Evolutionary conservation across 2,888 invertebrate species (phyloP), one percentile per base, ranked within the genome.

Genomic region (Hydrotaea diabolus): DNA sequence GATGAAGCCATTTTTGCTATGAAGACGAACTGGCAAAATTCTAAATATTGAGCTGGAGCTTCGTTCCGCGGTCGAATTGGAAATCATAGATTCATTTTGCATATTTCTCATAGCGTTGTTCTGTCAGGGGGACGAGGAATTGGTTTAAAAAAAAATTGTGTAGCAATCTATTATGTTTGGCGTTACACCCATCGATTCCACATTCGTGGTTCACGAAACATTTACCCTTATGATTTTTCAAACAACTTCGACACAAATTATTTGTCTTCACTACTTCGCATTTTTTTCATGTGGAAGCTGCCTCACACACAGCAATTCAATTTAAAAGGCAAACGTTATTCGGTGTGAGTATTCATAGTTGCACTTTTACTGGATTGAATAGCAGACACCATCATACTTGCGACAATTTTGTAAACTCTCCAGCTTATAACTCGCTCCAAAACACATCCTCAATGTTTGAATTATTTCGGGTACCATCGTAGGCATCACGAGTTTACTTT

Each of bases 381-480:
- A 17, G 73, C 75, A 19, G 77, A 72, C 3, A 71, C 57, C 1
- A 85, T 83, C 17, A 43, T 59, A 55, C 79, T 83, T 13, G 86
- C 85, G 26, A 86, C 87, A 5, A 85, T 53, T 31, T 74, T n/a
- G 49, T 79, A 84, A 7, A 86, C 21, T 85, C 15, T 82, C 77
- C 4, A 77, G 23, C 13, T 74, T 77, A 86, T 84, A 26, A 80
- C 49, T 17, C 76, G 15, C 13, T n/a, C 80, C 77, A 64, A 74
- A 55, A n/a, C 59, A 82, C 80, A 78, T 80, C 21, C 49, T 36
- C 11, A 85, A 57, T 4, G 80, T 80, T 17, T 77, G 55, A 19
- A 82, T 82, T 21, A 78, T 85, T 19, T 77, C 74, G 0, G 81
- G 73, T 0, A 77, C 85, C 77, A 85, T 78, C 21, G 31, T 17